Evolutionary conservation across 2,113 vertebrate species (phyloP).

Genomic region (Procapra przewalskii): DNA sequence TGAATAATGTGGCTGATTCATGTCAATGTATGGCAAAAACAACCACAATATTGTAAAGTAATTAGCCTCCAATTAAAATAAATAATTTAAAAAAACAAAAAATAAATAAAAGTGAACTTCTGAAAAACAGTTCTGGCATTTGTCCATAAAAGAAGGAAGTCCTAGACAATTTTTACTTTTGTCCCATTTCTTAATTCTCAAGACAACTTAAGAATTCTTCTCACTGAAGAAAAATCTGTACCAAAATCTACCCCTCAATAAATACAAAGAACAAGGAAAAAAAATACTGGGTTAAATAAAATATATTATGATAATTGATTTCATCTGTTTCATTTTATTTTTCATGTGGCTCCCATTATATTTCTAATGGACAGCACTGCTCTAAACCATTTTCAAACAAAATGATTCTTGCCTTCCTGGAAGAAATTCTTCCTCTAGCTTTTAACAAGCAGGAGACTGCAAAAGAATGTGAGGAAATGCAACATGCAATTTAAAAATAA

Average conservation of each 20-base stretch:
- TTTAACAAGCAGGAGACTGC: not conserved
- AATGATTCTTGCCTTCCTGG: not conserved
- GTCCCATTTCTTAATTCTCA: not conserved
- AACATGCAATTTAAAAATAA: conserved; percentile 3
- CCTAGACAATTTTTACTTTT: not conserved
- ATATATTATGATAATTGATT: not conserved
- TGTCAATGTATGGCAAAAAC: not conserved
- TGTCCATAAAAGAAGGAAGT: not conserved
- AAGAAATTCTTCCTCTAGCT: not conserved
- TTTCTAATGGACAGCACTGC: not conserved
- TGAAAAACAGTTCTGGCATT: not conserved
- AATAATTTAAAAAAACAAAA: not conserved
- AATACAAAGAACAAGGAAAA: not conserved
- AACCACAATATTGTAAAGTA: not conserved
- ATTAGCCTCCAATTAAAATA: not conserved
- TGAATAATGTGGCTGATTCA: not conserved
- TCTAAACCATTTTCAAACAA: not conserved
- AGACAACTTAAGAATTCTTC: not conserved
- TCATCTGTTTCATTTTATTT: not conserved
- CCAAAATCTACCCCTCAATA: not conserved
- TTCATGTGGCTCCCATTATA: not conserved
- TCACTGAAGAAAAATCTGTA: not conserved
- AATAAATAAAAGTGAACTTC: conserved; percentile 6
- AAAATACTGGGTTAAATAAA: not conserved
- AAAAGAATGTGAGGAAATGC: not conserved